These are phyloP conservation scores for Galerucella nymphaeae DNA, from an alignment of 2,888 invertebrate genomes.

Conservation along the genomic window DNA sequence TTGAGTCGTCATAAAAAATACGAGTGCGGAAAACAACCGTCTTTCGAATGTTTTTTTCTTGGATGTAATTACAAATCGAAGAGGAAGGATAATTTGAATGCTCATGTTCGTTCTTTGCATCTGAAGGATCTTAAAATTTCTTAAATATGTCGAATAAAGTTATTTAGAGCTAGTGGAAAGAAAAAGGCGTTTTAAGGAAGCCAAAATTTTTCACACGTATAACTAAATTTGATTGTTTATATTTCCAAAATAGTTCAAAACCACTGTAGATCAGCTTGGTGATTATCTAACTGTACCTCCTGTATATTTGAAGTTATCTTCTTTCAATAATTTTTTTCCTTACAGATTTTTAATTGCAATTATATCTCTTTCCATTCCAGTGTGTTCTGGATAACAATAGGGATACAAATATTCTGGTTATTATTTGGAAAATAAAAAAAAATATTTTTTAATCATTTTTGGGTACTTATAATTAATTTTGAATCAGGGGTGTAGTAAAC, in stretches of 20 bases:
- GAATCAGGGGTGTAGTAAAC: too few relatives aligned
- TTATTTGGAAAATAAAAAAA: too few relatives aligned
- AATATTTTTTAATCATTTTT: too few relatives aligned
- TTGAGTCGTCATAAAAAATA: conserved; percentile 54
- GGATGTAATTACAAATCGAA: conserved; percentile 55
- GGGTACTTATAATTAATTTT: too few relatives aligned
- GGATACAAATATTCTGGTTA: too few relatives aligned
- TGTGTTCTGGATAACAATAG: too few relatives aligned
- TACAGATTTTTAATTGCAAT: too few relatives aligned
- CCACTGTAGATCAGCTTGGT: conserved; percentile 15
- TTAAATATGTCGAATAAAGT: conserved; percentile 24
- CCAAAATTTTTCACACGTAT: background rate
- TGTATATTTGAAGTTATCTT: too few relatives aligned
- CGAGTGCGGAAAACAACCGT: conserved; percentile 56
- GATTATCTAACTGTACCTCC: background rate
- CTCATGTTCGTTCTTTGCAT: conserved; percentile 52
- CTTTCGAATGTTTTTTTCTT: conserved; percentile 51
- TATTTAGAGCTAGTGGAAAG: too few relatives aligned
- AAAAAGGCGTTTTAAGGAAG: too few relatives aligned
- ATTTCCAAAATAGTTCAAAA: conserved; percentile 43
- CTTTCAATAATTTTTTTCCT: too few relatives aligned
- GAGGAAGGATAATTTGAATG: conserved; percentile 55
- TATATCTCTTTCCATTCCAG: too few relatives aligned
- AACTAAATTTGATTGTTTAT: background rate
- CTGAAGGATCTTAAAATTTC: conserved; percentile 49